These are phyloP conservation scores for Caenorhabditis doughertyi DNA, from an alignment of 2,888 invertebrate genomes.

Conservation along the genomic window DNA sequence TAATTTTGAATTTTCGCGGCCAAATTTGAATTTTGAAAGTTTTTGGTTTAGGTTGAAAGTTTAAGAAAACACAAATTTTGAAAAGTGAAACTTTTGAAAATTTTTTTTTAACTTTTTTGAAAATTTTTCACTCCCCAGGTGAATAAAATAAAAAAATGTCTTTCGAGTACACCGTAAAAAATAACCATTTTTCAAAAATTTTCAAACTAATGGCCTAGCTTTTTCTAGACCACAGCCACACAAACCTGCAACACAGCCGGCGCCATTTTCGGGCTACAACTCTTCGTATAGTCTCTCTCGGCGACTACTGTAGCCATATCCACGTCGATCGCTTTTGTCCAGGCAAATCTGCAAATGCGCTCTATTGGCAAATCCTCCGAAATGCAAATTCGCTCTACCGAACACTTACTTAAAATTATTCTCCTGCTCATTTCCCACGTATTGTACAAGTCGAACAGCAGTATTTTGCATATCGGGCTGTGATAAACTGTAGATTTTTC, in stretches of 20 bases:
- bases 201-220: neutral
- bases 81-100: no score
- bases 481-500: constrained; percentile 56
- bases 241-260: constrained; percentile 63
- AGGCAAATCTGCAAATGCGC: constrained; percentile 59
- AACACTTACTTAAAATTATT: constrained; percentile 69
- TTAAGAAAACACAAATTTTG: no score
- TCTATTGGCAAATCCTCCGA: neutral
- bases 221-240: neutral
- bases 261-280: constrained; percentile 65
- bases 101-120: no score
- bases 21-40: no score
- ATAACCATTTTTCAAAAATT: no score
- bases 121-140: no score
- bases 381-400: constrained; percentile 13
- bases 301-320: constrained; percentile 67
- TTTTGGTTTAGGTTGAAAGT: no score
- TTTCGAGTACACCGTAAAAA: no score
- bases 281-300: constrained; percentile 42
- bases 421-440: constrained; percentile 59
- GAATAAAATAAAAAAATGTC: no score
- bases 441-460: constrained; percentile 63
- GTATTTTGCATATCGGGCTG: constrained; percentile 32
- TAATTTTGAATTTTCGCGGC: no score
- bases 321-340: constrained; percentile 62